phyloP scores from a whole-genome alignment of 2,113 vertebrate genomes.

The Dryoscopus gambensis region DNA sequence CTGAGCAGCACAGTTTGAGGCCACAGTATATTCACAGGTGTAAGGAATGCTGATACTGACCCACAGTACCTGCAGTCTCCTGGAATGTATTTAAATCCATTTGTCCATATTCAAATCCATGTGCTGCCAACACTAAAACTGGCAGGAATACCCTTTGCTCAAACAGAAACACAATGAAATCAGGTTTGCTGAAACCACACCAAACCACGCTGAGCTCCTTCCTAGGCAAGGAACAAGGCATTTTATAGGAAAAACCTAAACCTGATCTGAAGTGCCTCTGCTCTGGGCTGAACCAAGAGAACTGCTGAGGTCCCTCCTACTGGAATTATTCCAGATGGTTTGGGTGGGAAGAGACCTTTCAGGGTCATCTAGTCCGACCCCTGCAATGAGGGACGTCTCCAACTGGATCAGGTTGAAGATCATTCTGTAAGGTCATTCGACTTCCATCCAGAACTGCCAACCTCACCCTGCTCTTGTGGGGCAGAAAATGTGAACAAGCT shows the following conservation, averaged over 20 bases:
- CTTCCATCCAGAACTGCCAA: neutral
- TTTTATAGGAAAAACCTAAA: neutral
- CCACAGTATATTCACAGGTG: neutral
- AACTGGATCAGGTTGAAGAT: neutral
- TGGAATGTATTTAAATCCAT: neutral
- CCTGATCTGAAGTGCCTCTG: neutral
- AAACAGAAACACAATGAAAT: neutral
- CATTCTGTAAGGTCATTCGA: accelerated
- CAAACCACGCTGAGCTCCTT: neutral
- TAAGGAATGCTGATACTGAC: neutral
- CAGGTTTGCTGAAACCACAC: neutral
- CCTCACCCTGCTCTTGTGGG: neutral
- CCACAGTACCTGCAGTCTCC: neutral
- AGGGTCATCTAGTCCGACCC: neutral
- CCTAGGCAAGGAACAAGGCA: neutral
- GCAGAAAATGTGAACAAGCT: neutral
- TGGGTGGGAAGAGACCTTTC: neutral
- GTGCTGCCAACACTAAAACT: neutral
- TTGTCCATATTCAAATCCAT: neutral
- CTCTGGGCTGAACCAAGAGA: neutral
- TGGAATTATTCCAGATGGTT: neutral
- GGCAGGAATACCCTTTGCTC: neutral
- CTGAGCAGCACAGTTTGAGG: neutral
- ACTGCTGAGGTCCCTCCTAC: neutral
- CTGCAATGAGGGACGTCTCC: neutral